phyloP scores from a whole-genome alignment of 2,113 vertebrate species.

The Siphamia tubifer region DNA sequence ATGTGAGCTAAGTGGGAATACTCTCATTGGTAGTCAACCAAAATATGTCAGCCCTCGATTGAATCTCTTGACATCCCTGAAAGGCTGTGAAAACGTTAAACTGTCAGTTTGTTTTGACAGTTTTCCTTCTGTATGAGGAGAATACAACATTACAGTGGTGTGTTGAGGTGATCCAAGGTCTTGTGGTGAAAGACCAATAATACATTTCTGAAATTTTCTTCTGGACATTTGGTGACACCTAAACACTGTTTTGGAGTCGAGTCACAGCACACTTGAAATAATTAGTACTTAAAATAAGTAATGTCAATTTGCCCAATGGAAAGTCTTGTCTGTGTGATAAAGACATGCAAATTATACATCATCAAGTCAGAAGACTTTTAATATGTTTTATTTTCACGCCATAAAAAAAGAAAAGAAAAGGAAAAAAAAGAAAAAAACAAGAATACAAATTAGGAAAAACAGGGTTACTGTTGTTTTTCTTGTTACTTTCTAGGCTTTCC shows the following conservation, averaged over 20 bases:
- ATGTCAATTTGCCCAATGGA: no score
- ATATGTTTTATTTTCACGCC: no score
- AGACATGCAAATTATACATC: no score
- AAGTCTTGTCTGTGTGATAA: no score
- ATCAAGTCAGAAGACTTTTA: no score
- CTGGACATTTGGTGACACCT: not conserved
- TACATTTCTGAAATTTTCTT: not conserved
- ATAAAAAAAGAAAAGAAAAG: no score
- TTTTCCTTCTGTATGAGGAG: constrained; percentile 3
- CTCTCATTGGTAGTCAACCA: not conserved
- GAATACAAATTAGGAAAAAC: no score
- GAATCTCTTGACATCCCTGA: not conserved
- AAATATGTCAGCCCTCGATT: not conserved
- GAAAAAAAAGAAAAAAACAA: no score
- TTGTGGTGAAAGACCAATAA: not conserved
- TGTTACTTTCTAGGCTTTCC: no score
- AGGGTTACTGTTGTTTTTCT: no score
- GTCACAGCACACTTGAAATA: not conserved
- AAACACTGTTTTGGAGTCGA: not conserved
- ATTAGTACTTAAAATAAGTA: no score
- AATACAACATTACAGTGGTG: not conserved
- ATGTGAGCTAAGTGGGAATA: not conserved
- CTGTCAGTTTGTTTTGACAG: constrained; percentile 27
- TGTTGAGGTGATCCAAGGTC: not conserved
- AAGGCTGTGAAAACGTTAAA: not conserved